Conservation (phyloP, 2,113 vertebrate species). For the Aspiorhynchus laticeps region DNA sequence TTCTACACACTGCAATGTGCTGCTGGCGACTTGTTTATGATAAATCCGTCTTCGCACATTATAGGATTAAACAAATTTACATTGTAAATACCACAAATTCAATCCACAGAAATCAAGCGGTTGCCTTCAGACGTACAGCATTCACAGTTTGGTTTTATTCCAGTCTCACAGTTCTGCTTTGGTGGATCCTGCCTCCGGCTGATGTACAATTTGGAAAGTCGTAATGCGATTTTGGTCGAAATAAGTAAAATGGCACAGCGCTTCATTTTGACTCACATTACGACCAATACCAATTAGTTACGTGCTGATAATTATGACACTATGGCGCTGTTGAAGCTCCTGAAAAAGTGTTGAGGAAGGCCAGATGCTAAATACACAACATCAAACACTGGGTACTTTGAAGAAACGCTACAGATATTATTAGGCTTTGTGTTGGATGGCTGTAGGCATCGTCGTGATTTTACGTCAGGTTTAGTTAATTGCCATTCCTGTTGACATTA, state of each 20-base stretch:
- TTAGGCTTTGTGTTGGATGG: background rate
- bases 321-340: background rate
- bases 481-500: background rate
- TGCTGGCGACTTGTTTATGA: background rate
- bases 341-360: background rate
- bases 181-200: background rate
- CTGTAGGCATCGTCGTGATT: background rate
- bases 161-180: background rate
- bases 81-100: background rate
- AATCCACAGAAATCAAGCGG: background rate
- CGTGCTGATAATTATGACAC: background rate
- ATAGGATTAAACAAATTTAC: background rate
- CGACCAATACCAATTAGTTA: background rate
- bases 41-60: background rate
- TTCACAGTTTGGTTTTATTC: background rate
- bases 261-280: background rate
- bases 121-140: background rate
- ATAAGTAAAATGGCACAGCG: background rate
- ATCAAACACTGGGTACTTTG: background rate
- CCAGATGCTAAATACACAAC: background rate
- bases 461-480: background rate
- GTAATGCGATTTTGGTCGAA: background rate
- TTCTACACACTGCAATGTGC: background rate
- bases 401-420: background rate
- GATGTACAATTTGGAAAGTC: background rate